Conservation (phyloP, 2,797 vertebrate genomes). For the Syndactyla subalaris region DNA sequence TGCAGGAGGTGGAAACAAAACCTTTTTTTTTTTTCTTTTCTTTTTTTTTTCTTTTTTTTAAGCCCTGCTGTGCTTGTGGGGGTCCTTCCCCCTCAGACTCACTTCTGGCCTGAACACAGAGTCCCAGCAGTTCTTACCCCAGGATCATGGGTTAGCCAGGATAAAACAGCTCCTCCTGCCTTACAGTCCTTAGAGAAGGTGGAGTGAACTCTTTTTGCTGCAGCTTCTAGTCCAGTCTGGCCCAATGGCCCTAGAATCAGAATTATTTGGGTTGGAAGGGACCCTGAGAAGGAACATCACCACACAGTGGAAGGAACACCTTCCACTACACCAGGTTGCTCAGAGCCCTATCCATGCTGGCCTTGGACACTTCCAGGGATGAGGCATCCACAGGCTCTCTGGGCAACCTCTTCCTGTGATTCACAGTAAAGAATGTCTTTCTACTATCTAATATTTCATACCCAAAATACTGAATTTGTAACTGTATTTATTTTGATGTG, state of each 20-base stretch:
- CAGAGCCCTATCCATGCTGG: background rate
- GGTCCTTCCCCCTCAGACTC: background rate
- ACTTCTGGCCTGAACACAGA: background rate
- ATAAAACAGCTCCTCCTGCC: background rate
- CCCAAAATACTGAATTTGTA: background rate
- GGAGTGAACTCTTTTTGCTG: background rate
- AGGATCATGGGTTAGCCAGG: background rate
- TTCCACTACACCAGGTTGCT: background rate
- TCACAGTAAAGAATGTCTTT: background rate
- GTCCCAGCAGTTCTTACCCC: too few species aligned
- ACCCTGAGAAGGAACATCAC: background rate
- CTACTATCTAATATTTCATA: background rate
- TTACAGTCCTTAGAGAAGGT: background rate
- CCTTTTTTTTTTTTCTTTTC: fast-evolving
- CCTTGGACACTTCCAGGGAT: background rate
- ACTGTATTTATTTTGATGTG: background rate
- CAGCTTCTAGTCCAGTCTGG: fast-evolving
- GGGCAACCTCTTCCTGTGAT: background rate
- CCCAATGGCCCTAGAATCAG: background rate
- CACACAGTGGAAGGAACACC: too few species aligned
- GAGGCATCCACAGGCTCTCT: background rate
- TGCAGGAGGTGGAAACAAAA: background rate
- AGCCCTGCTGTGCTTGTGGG: fast-evolving
- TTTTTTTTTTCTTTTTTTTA: background rate
- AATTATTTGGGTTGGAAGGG: background rate